Evolutionary conservation across 2,888 invertebrate species (phyloP), one percentile per base, ranked within the genome.

Genomic region (Andricus curvator): DNA sequence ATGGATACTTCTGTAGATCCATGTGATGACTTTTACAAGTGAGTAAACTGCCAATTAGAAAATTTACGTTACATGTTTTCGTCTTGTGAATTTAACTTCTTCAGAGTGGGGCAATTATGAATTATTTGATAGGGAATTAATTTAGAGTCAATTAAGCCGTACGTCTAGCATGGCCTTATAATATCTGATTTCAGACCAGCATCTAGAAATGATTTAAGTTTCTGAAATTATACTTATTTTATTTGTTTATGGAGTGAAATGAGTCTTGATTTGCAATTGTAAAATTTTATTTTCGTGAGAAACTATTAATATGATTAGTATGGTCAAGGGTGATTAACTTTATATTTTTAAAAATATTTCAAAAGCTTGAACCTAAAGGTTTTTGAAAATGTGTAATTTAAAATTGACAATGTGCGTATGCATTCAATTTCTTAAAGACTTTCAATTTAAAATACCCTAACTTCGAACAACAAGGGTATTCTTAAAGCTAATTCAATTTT

Each of bases 21-120:
- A 76, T 97, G 97, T 89, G 95, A 96, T 66, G 95, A 97, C 93
- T 97, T 97, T 93, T 97, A 97, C 92, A 93, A 95, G 94, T 97
- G 85, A 91, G 90, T 82, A 41, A 56, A 41, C 48, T 74, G 33
- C 11, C 33, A 33, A 74, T 74, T 33, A 51, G 2, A 20, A 51
- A 20, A 70, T 70, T 70, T 2, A 74, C 11, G 11, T 20, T 9
- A 0, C 1, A 13, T 44, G 15, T 48, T 17, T 17, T 48, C 0
- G 48, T 48, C 15, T 17, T 48, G 48, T 48, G 4, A 17, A 48
- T 1, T 15, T 0, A 4, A 48, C 48, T 48, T 4, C 17, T 48
- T 15, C 4, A 48, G 1, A 48, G 17, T 48, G 15, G 17, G 17
- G 15, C 15, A 48, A 17, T 48, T 48, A 17, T 4, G 17, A 17